Evolutionary conservation across 2,797 vertebrate genomes (phyloP).

Genomic region (Microchirus variegatus): DNA sequence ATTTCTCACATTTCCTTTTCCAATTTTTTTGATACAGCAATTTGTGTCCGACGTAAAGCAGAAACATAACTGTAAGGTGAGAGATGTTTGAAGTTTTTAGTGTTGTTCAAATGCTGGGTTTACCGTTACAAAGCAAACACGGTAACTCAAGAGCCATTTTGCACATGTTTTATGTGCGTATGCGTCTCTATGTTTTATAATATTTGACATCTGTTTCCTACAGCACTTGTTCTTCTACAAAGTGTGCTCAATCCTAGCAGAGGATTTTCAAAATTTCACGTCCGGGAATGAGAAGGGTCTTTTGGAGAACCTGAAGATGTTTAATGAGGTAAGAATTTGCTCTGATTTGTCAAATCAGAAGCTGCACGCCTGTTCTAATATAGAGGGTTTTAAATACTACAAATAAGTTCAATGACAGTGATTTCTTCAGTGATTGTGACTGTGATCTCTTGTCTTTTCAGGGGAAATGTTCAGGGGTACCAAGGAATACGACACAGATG

Average conservation of each 20-base stretch:
- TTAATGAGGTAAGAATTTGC: conserved; percentile 31
- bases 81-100: not conserved
- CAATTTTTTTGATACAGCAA: not conserved
- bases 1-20: not conserved
- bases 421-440: too few relatives aligned
- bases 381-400: not conserved
- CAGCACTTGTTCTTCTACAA: conserved; percentile 72
- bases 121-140: not conserved
- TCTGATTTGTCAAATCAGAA: not conserved
- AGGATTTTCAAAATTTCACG: accelerated
- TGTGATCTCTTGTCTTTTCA: conserved; percentile 37
- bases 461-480: not conserved
- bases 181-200: too few relatives aligned
- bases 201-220: not conserved
- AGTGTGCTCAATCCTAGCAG: conserved; percentile 25
- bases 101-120: not conserved
- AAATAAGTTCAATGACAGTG: not conserved
- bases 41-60: conserved; percentile 38
- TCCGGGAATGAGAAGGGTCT: not conserved
- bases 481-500: accelerated
- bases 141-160: too few relatives aligned
- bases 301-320: not conserved
- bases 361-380: not conserved
- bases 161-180: too few relatives aligned
- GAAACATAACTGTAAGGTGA: conserved; percentile 50